Conservation (phyloP, 2,888 invertebrate genomes). For the Volucella inanis region DNA sequence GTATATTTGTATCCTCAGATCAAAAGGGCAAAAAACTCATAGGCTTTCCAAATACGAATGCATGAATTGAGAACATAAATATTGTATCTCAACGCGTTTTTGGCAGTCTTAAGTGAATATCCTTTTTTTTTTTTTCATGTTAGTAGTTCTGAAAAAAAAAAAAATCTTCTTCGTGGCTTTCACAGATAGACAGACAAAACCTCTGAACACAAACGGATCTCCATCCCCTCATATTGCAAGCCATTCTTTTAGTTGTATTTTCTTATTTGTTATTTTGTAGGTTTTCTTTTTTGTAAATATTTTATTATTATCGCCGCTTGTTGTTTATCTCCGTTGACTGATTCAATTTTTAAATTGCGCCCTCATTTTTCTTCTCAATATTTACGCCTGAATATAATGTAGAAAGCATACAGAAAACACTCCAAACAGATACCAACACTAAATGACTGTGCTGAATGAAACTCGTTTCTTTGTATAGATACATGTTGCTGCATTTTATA, state of each 20-base stretch:
- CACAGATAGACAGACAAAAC: neutral
- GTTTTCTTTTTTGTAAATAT: neutral
- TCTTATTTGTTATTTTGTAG: neutral
- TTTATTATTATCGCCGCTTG: conserved; percentile 34
- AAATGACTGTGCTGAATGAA: neutral
- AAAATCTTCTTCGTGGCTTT: neutral
- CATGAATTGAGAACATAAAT: too few species aligned
- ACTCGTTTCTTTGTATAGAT: conserved; percentile 2
- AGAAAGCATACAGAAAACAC: too few species aligned
- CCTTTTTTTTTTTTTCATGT: too few species aligned
- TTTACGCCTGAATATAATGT: too few species aligned
- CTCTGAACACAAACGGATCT: neutral
- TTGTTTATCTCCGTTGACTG: conserved; percentile 38
- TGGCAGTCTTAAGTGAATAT: too few species aligned
- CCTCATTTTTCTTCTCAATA: conserved; percentile 38
- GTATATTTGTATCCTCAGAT: too few species aligned
- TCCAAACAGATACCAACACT: too few species aligned
- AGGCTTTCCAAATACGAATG: too few species aligned
- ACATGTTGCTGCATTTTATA: conserved; percentile 5
- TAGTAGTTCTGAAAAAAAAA: too few species aligned
- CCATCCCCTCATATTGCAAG: neutral
- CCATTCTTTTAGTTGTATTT: conserved; percentile 14
- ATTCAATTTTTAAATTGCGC: conserved; percentile 50
- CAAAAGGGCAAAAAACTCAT: too few species aligned
- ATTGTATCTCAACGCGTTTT: too few species aligned